Evolutionary conservation across 2,797 vertebrate species (phyloP), one percentile per base, ranked within the genome.

Genomic region (Anabacerthia variegaticeps): DNA sequence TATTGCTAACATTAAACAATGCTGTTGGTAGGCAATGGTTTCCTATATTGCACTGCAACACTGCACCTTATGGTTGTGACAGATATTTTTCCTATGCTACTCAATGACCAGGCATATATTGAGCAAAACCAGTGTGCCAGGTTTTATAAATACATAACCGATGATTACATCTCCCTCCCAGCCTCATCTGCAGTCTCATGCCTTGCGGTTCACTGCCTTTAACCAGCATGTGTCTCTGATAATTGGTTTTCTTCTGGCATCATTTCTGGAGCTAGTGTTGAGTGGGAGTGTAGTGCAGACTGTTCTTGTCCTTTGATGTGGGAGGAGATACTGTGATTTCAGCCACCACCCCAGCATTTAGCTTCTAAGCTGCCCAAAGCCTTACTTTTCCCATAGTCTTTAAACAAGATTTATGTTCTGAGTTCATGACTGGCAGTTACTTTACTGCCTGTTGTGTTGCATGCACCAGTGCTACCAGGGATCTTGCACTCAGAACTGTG

Each of bases 101-200:
- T 74, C 58, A 48, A 26, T 83, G 66, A 83, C 63, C 14, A 13
- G 65, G 68, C 51, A 27, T 51, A 61, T 80, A 84, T 77, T 81
- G 82, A 93, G 37, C 61, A 92, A 95, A 89, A 92, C 85, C 58
- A 93, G 72, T 78, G 87, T 91, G 51, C 19, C 0, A 5, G 43
- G 14, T 85, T 95, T 96, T 95, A 65, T 91, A 95, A 96, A 96
- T 94, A 91, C 54, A n/a, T 39, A 85, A 73, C 30, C 72, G 65
- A 91, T 79, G 34, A 94, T 88, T 87, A 44, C 49, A 78, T 91
- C 96, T 91, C n/a, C 58, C 48, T 83, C 69, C 54, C 49, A 62
- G 78, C 26, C 79, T 92, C 81, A 91, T 89, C 66, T 87, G 72
- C 39, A 80, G 27, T 51, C 75, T 81, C 36, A 49, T 26, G 37